Percentiles rank a stretch among this genome's conserved stretches.
These are phyloP conservation scores for Hypsopygia costalis DNA, from an alignment of 2,888 invertebrate genomes.

Conservation along the genomic window DNA sequence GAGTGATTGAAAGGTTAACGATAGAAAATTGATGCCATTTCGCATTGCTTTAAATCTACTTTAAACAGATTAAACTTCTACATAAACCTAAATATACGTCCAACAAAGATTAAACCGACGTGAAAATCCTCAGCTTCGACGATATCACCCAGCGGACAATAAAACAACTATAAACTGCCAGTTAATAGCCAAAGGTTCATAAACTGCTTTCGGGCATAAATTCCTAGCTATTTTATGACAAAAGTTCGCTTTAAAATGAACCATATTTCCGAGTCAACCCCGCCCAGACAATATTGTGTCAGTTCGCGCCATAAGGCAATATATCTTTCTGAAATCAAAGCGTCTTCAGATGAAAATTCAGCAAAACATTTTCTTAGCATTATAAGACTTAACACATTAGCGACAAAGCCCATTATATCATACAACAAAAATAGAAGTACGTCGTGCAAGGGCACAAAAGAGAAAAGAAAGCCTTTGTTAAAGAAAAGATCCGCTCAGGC, in stretches of 20 bases:
- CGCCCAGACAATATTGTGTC: slow-evolving; percentile 14
- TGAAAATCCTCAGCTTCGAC: slow-evolving; percentile 1
- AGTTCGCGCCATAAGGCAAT: slow-evolving; percentile 15
- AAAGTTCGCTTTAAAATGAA: background rate
- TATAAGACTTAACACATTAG: slow-evolving; percentile 4
- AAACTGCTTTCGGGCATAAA: background rate
- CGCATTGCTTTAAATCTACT: no score
- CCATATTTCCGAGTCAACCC: slow-evolving; percentile 1
- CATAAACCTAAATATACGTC: no score
- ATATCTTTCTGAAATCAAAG: slow-evolving; percentile 16
- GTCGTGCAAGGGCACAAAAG: slow-evolving; percentile 14
- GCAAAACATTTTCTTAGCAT: background rate
- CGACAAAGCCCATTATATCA: slow-evolving; percentile 5
- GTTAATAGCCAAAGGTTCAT: slow-evolving; percentile 5
- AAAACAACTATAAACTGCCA: slow-evolving; percentile 6
- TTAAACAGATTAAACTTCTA: no score
- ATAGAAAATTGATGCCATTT: no score
- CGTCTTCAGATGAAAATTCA: slow-evolving; percentile 12
- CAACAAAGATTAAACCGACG: background rate
- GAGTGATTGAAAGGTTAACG: no score
- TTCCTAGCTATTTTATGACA: background rate
- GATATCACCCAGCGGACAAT: slow-evolving; percentile 3
- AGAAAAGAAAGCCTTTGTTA: slow-evolving; percentile 17
- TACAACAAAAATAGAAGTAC: slow-evolving; percentile 7
- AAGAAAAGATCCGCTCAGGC: slow-evolving; percentile 17